Conservation (phyloP, 2,113 vertebrate species). For the Hippotragus niger region DNA sequence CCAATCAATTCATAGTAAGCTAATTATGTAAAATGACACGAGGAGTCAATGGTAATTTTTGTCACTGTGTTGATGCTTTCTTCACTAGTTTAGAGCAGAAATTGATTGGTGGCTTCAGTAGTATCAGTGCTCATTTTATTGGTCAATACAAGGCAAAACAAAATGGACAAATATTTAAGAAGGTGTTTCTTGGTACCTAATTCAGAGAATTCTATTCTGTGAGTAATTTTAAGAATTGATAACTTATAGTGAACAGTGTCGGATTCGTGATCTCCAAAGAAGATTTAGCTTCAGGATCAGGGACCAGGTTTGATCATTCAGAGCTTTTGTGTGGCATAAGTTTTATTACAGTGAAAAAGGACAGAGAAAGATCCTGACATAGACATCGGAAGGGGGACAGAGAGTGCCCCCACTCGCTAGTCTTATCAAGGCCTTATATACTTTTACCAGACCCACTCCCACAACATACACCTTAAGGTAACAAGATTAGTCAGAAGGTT, state of each 20-base stretch:
- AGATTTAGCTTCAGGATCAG: not conserved
- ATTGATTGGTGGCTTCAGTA: not conserved
- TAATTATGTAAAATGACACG: not conserved
- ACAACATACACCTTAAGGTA: not conserved
- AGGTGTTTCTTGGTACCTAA: slow-evolving; percentile 23
- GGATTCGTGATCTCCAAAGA: not conserved
- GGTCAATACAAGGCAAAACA: not conserved
- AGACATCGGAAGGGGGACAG: not conserved
- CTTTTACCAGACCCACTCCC: not conserved
- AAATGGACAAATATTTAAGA: not conserved
- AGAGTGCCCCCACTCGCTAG: not conserved
- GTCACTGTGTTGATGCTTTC: not conserved
- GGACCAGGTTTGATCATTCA: not conserved
- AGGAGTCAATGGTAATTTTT: not conserved
- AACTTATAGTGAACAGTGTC: not conserved
- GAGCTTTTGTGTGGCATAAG: not conserved
- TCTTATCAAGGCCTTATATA: not conserved
- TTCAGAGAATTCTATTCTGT: slow-evolving; percentile 16
- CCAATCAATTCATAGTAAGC: not conserved
- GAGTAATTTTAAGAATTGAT: slow-evolving; percentile 15
- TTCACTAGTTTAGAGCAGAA: not conserved
- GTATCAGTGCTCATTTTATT: not conserved
- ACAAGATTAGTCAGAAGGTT: not conserved
- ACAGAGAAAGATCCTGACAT: not conserved
- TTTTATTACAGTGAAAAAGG: not conserved